Conservation (phyloP, 2,113 vertebrate species). For the Candoia aspera region DNA sequence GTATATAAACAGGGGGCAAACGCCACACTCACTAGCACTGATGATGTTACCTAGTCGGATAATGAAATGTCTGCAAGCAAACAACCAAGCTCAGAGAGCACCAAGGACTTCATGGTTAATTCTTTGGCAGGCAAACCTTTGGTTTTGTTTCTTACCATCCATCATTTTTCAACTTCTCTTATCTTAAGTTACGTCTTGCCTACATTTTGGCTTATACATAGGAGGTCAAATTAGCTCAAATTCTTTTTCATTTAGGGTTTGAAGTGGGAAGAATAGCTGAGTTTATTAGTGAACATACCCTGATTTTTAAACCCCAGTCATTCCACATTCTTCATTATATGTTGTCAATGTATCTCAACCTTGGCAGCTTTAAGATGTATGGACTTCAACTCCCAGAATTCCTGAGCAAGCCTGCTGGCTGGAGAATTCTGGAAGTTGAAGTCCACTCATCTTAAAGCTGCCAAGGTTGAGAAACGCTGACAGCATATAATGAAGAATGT, state of each 20-base stretch:
- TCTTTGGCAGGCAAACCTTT: not conserved
- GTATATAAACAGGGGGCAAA: not conserved
- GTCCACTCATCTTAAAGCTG: not conserved
- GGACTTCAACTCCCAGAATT: no score
- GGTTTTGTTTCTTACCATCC: not conserved
- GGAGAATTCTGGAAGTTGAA: not conserved
- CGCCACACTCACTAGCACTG: not conserved
- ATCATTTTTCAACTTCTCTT: not conserved
- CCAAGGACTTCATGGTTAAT: not conserved
- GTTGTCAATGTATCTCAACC: no score
- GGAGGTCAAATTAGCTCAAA: not conserved
- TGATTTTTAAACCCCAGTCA: not conserved
- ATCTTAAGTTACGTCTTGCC: not conserved
- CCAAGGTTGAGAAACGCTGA: not conserved
- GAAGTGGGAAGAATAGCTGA: not conserved
- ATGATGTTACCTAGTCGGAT: not conserved
- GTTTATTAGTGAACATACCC: not conserved
- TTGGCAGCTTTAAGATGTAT: no score
- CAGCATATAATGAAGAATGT: no score
- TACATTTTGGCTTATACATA: not conserved
- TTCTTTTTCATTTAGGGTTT: not conserved
- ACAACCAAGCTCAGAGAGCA: not conserved
- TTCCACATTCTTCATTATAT: not conserved
- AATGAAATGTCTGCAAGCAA: not conserved
- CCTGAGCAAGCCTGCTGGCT: not conserved